Evolutionary conservation across 2,113 vertebrate genomes (phyloP), one percentile per base, ranked within the genome.

Genomic region (Falco punctatus): DNA sequence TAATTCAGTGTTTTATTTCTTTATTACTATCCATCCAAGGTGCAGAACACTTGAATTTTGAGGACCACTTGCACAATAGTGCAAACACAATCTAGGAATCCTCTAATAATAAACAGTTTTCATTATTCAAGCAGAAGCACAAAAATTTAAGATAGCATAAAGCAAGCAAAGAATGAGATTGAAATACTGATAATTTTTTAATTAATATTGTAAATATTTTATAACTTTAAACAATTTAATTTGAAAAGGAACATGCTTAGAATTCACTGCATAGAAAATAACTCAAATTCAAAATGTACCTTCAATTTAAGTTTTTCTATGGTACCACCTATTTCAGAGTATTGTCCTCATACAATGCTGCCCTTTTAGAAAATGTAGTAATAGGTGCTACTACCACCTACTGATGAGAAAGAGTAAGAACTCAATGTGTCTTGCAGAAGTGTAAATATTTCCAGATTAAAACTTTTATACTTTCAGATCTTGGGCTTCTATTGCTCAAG

Each of bases 341-440:
- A 42, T 57, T 85, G 32, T 15, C 42, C 15, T 51, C 13, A 65
- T 54, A n/a, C 1, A 58, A 18, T 30, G 27, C 3, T 21, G n/a
- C 42, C 27, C 35, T 81, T 59, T 26, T 35, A n/a, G 32, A 57
- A 75, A 78, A 80, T 17, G 15, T 48, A 86, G 38, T 26, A 81
- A 74, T 73, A 87, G 78, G 71, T 87, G 64, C 48, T 96, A 62
- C 94, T 74, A 91, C 97, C 92, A 95, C 78, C 92, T 97, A 77
- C 54, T 95, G 97, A 90, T 73, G 49, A 86, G 73, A 58, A 94
- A 14, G 49, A 69, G 78, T 44, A 92, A 87, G 49, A 89, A 85
- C 54, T 70, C 19, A 51, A 16, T 16, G 35, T 58, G 55, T 44
- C 49, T 64, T 65, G 27, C 22, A 74, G n/a, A 88, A 81, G 17